Base-by-base conservation (phyloP, 2,888 invertebrate species). In the Pediacus dermestoides region DNA sequence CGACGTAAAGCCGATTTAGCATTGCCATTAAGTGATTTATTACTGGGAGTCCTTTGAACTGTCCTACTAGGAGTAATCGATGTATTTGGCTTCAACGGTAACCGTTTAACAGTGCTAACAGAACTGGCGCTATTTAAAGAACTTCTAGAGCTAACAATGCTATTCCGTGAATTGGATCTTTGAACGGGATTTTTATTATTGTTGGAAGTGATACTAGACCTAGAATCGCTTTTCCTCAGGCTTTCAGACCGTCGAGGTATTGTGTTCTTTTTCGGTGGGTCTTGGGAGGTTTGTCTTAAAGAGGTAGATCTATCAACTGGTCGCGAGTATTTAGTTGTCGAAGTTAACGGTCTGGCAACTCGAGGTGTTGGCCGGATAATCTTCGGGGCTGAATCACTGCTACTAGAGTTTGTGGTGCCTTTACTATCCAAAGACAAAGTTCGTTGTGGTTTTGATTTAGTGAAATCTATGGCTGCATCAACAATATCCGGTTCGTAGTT, bases 101-200 rank as follows among this genome's bases (percentile, higher is more conserved):
- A 76, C 43, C 82, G 81, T 47, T 84, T 77, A 1, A 89, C 88
- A 0, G 89, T 89, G 35, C 82, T 85, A 0, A 81, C 80, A 1
- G 84, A 84, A 1, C 85, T 81, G 2, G 86, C 81, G 63, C 88
- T 89, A 60, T 88, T 88, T 34, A 90, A 70, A 0, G 89, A 90
- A 57, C 88, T 88, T 15, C 87, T 74, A 0, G 90, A 90, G 58
- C 89, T 88, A 13, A 87, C 76, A 9, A 90, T 70, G 35, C 88
- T 88, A 25, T 86, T 83, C 22, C 87, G 73, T 0, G 89, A 89
- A 9, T 82, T 80, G 3, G 86, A 88, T 22, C 87, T 74, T 57
- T 88, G 86, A 0, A 87, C 85, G 49, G 80, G 76, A 42, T 77
- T 71, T 31, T 67, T 63, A 9, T 52, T 47, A 45, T 58, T 50